Evolutionary conservation across 2,888 invertebrate species (phyloP), one percentile per base, ranked within the genome.

Genomic region (Automeris io): DNA sequence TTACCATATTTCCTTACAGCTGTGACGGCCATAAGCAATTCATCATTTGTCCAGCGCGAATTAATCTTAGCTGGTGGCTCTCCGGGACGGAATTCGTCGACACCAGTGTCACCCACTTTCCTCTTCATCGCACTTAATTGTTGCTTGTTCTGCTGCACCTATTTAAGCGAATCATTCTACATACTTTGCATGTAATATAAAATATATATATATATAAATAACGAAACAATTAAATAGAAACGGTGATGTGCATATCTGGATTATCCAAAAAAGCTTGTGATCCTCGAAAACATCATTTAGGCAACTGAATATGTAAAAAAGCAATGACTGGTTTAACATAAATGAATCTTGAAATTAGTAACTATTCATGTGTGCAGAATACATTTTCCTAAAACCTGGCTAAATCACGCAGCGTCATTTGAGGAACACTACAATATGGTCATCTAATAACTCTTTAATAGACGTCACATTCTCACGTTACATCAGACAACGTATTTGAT

Each of bases 111-210:
- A 72, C 87, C 57, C 86, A 86, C 92, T 77, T 95, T 95, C 41
- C 94, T 91, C 72, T 95, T 95, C 67, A 95, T 87, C 32, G 94
- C 91, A 64, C 96, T 96, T 49, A 97, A 90, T 62, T 93, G 91
- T 75, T 98, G 98, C 68, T 98, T 97, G 78, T 97, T 97, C 54
- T 93, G 93, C 78, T 98, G 98, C 40, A 98, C 96, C 97, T 97
- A 37, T 23, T 18, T 23, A 37, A 37, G 29, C 16, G 8, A 29
- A 29, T 16, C 16, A 29, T 16, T n/a, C 29, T 29, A 29, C 13
- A 4, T 29, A 5, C n/a, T 3, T 1, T 16, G 4, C n/a, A 16
- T n/a, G 16, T 16, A 29, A 18, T 8, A 32, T 31, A 32, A 23
- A 37, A 21, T 33, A 33, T 23, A 29, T 37, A 33, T 38, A 11